Evolutionary conservation across 1,140 invertebrate genomes (phyloP).

Genomic region (silkworm (Bombyx mori)): DNA sequence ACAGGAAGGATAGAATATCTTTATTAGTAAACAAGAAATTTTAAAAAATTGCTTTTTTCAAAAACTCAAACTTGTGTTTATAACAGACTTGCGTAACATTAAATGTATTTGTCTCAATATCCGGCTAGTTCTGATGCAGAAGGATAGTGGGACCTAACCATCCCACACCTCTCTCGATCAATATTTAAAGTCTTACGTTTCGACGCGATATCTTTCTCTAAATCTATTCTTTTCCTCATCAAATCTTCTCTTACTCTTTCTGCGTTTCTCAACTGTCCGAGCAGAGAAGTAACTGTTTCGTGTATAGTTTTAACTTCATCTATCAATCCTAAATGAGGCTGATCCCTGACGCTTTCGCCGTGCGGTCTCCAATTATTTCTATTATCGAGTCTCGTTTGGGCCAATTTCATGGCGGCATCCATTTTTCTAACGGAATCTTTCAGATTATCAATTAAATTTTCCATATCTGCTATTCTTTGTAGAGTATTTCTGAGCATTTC

Average conservation of each 20-base stretch:
- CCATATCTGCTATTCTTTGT: conserved; percentile 78
- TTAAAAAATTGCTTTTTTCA: too few relatives aligned
- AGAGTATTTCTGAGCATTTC: conserved; percentile 75
- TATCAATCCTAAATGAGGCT: conserved; percentile 78
- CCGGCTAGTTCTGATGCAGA: conserved; percentile 77
- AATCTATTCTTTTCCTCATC: conserved; percentile 71
- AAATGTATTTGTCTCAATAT: conserved; percentile 20
- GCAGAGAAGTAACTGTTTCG: conserved; percentile 75
- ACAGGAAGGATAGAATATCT: too few relatives aligned
- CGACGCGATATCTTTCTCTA: conserved; percentile 81
- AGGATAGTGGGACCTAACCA: conserved; percentile 78
- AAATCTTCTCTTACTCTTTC: conserved; percentile 74
- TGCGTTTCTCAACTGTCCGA: conserved; percentile 62
- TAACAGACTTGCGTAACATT: background rate
- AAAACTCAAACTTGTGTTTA: background rate
- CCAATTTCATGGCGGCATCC: conserved; percentile 81
- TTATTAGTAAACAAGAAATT: too few relatives aligned
- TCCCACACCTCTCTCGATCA: conserved; percentile 77
- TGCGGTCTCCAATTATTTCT: conserved; percentile 74
- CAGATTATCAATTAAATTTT: conserved; percentile 76
- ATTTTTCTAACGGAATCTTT: conserved; percentile 75
- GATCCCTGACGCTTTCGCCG: conserved; percentile 81
- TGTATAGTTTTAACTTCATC: conserved; percentile 80
- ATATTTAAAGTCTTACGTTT: conserved; percentile 81
- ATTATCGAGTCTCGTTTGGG: conserved; percentile 83